These are phyloP conservation scores for Peromyscus californicus DNA, from an alignment of 2,113 vertebrate species.

Conservation along the genomic window DNA sequence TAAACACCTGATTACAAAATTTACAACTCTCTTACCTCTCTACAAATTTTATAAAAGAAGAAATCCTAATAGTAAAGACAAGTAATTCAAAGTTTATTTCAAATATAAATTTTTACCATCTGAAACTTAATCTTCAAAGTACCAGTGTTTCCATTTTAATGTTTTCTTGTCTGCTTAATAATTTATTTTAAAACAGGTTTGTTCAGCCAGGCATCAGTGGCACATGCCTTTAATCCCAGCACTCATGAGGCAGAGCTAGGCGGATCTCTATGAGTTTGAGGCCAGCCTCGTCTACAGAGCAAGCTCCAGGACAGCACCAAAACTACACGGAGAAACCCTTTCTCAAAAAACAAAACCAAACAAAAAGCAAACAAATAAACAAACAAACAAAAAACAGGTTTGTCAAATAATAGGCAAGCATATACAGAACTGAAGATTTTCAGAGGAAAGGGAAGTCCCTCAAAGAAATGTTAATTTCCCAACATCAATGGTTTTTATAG, in stretches of 20 bases:
- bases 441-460: not conserved
- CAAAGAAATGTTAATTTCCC: not conserved
- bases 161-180: not conserved
- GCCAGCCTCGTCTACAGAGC: no score
- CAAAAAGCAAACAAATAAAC: no score
- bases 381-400: no score
- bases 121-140: slow-evolving; percentile 9
- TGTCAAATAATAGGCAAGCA: not conserved
- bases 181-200: not conserved
- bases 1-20: not conserved
- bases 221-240: no score
- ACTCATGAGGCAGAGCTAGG: no score
- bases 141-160: not conserved
- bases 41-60: not conserved
- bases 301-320: no score
- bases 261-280: no score
- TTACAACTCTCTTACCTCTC: not conserved
- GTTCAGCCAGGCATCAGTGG: not conserved
- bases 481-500: not conserved
- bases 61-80: slow-evolving; percentile 6
- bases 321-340: no score
- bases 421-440: not conserved
- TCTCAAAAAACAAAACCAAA: no score
- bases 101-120: not conserved
- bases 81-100: slow-evolving; percentile 30